phyloP scores from a whole-genome alignment of 2,888 invertebrate species.

The Frankliniella fusca region DNA sequence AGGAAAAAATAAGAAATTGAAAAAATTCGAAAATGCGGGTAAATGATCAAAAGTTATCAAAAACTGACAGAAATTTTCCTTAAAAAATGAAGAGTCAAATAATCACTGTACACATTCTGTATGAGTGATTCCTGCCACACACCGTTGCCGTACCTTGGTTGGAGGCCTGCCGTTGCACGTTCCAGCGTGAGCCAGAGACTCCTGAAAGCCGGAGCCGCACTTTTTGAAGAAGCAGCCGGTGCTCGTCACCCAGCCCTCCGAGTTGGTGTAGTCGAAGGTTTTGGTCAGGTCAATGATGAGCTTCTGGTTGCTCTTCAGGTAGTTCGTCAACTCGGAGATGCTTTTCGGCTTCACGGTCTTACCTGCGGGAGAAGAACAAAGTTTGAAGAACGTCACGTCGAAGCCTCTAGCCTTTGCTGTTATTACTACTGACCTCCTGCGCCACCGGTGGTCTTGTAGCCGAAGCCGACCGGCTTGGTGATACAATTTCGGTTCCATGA shows the following conservation, averaged over 20 bases:
- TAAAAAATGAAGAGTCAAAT: too few species aligned
- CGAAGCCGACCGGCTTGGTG: slow-evolving; percentile 4
- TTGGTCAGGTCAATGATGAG: slow-evolving; percentile 24
- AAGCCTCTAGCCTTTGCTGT: neutral
- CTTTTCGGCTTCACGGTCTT: neutral
- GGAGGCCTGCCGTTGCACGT: slow-evolving; percentile 20
- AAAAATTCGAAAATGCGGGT: too few species aligned
- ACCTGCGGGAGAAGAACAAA: neutral
- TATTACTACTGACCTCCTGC: neutral
- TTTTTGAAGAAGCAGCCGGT: slow-evolving; percentile 24
- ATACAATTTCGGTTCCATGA: neutral
- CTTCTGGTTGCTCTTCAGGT: neutral
- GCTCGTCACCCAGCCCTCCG: slow-evolving; percentile 16
- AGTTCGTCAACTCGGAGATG: neutral
- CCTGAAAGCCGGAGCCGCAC: neutral
- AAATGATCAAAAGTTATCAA: too few species aligned
- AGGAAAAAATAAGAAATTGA: too few species aligned
- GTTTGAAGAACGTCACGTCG: too few species aligned
- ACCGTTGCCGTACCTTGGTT: slow-evolving; percentile 23
- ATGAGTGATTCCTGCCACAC: too few species aligned
- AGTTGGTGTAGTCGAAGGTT: slow-evolving; percentile 31
- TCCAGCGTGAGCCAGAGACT: neutral
- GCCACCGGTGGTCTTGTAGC: slow-evolving; percentile 4
- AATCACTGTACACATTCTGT: too few species aligned
- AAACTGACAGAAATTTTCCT: too few species aligned